These are phyloP conservation scores for Tuberolachnus salignus DNA, from an alignment of 2,888 invertebrate genomes.

Conservation along the genomic window DNA sequence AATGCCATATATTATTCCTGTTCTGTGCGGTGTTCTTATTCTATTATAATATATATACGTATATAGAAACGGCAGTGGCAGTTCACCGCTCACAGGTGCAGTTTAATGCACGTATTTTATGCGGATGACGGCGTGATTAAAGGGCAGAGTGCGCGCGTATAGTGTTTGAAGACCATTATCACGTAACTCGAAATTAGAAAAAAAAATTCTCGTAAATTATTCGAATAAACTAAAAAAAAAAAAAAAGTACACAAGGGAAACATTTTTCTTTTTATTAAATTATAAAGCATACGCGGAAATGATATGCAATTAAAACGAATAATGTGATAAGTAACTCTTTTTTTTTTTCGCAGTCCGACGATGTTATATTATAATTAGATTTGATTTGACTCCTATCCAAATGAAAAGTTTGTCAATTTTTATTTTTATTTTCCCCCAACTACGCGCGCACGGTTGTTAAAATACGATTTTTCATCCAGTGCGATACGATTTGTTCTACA, in stretches of 20 bases:
- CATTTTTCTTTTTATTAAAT: neutral
- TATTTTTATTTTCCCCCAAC: too few species aligned
- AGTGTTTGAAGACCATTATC: slow-evolving; percentile 23
- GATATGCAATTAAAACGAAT: neutral
- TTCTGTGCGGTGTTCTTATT: slow-evolving; percentile 28
- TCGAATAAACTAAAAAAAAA: neutral
- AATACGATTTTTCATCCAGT: too few species aligned
- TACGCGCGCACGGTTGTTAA: too few species aligned
- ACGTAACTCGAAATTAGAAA: slow-evolving; percentile 17
- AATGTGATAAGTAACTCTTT: too few species aligned
- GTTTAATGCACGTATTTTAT: neutral
- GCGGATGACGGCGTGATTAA: neutral
- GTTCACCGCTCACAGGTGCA: neutral
- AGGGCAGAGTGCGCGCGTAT: neutral
- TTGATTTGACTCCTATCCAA: too few species aligned
- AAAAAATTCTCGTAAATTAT: neutral
- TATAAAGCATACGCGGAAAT: neutral
- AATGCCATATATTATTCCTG: slow-evolving; percentile 29
- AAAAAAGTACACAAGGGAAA: slow-evolving; percentile 1
- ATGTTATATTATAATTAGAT: too few species aligned
- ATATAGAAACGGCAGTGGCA: neutral
- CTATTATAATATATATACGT: neutral
- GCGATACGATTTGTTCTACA: too few species aligned
- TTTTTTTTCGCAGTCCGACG: too few species aligned
- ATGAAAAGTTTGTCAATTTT: too few species aligned